Percentiles rank a stretch among this genome's conserved stretches.
These are phyloP conservation scores for Julus scandinavius DNA, from an alignment of 2,888 invertebrate genomes.

Conservation along the genomic window DNA sequence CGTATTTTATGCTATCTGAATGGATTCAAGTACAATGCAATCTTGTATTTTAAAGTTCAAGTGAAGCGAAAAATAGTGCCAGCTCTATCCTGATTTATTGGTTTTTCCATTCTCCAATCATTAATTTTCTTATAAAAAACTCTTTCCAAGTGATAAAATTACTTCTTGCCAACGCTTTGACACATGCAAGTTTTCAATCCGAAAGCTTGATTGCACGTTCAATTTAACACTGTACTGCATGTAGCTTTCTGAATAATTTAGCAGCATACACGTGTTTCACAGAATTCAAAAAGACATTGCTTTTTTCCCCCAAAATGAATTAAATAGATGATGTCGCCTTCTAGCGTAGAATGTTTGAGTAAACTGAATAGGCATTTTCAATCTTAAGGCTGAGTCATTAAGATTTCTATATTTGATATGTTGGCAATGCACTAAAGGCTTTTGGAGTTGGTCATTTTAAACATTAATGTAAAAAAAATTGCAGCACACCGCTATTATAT, in stretches of 20 bases:
- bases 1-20: not conserved
- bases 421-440: too few relatives aligned
- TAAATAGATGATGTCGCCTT: not conserved
- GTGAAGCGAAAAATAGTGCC: conserved; percentile 6
- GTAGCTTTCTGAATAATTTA: conserved; percentile 22
- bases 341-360: not conserved
- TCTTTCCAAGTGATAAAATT: conserved; percentile 39
- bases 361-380: too few relatives aligned
- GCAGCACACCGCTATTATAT: too few relatives aligned
- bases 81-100: conserved; percentile 19
- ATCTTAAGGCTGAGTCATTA: too few relatives aligned
- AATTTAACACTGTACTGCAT: not conserved
- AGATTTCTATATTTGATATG: too few relatives aligned
- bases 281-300: conserved; percentile 15
- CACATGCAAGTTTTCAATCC: conserved; percentile 34
- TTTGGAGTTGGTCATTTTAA: too few relatives aligned
- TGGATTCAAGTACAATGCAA: not conserved
- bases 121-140: conserved; percentile 28
- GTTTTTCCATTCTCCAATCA: conserved; percentile 42
- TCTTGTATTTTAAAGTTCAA: not conserved
- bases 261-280: not conserved
- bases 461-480: too few relatives aligned
- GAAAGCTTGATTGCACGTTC: conserved; percentile 30
- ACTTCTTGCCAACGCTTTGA: conserved; percentile 38
- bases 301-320: not conserved